These are phyloP conservation scores for Drosophila pachea DNA, from an alignment of 1,140 invertebrate genomes.

Conservation along the genomic window DNA sequence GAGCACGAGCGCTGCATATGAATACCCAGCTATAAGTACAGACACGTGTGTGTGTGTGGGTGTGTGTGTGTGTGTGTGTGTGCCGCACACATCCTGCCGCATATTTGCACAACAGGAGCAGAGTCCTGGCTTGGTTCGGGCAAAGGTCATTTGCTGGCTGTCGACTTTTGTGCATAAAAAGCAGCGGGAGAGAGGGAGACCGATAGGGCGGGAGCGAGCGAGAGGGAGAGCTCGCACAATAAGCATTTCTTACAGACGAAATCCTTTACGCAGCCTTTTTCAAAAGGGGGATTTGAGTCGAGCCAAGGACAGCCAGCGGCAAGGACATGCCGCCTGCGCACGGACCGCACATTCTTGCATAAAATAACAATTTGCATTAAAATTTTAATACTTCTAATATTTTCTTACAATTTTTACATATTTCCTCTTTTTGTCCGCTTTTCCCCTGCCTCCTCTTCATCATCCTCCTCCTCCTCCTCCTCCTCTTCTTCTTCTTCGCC, in stretches of 20 bases:
- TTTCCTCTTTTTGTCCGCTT: conserved; percentile 13
- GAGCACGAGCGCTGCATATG: conserved; percentile 49
- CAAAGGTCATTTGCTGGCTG: conserved; percentile 52
- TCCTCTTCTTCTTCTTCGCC: conserved; percentile 9
- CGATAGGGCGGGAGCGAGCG: too few relatives aligned
- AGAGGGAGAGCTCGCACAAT: conserved; percentile 15
- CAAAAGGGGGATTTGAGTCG: conserved; percentile 61
- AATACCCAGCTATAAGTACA: conserved; percentile 33
- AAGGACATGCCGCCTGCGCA: conserved; percentile 30
- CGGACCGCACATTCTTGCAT: conserved; percentile 65
- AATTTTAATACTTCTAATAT: conserved; percentile 75
- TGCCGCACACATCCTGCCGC: conserved; percentile 25
- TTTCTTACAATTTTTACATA: conserved; percentile 54
- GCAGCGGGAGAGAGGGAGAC: conserved; percentile 1
- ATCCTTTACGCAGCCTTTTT: conserved; percentile 71
- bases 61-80: background rate
- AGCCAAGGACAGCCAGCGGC: conserved; percentile 31
- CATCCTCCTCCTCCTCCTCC: conserved; percentile 6
- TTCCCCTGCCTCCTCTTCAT: conserved; percentile 2
- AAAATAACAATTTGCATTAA: conserved; percentile 77
- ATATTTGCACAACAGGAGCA: conserved; percentile 43
- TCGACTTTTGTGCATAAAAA: conserved; percentile 52
- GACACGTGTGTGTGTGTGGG: background rate
- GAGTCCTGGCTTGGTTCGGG: conserved; percentile 24
- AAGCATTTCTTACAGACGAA: conserved; percentile 52